Conservation (phyloP, 2,113 vertebrate species). For the Nibea coibor region DNA sequence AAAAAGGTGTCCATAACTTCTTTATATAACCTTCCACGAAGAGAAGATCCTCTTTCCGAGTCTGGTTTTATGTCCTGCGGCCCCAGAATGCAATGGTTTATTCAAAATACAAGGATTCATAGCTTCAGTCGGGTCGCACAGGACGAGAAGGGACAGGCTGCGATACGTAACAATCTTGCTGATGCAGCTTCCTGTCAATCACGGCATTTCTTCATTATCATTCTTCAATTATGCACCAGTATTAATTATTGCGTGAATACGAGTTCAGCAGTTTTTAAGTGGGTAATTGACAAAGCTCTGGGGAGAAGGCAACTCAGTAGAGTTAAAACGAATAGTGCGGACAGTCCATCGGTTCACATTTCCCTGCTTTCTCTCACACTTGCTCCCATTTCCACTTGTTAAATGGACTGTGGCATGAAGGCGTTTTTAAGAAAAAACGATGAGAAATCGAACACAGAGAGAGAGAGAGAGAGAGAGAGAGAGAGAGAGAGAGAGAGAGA, state of each 20-base stretch:
- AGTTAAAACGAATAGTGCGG: slow-evolving; percentile 48
- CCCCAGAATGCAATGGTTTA: slow-evolving; percentile 10
- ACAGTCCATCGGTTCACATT: slow-evolving; percentile 48
- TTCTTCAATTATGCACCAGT: slow-evolving; percentile 43
- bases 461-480: not conserved
- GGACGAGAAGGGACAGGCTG: slow-evolving; percentile 12
- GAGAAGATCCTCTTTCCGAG: not conserved
- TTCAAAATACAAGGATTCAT: slow-evolving; percentile 6
- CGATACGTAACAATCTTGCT: slow-evolving; percentile 9
- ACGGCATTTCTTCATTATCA: slow-evolving; percentile 36
- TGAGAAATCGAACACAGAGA: not conserved
- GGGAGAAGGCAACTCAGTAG: slow-evolving; percentile 40
- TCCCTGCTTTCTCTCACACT: slow-evolving; percentile 7
- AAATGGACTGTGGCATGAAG: slow-evolving; percentile 48
- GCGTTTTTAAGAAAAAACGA: not conserved
- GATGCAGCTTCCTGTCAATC: slow-evolving; percentile 52
- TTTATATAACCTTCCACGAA: not conserved
- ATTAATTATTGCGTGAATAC: slow-evolving; percentile 47
- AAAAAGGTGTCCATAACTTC: not conserved
- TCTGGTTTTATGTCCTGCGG: not conserved
- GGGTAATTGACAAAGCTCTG: slow-evolving; percentile 42
- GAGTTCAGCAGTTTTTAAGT: slow-evolving; percentile 57
- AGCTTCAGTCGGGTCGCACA: slow-evolving; percentile 6
- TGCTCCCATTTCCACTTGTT: slow-evolving; percentile 21
- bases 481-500: not conserved